Evolutionary conservation across 2,113 vertebrate genomes (phyloP).

Genomic region (Pterocles orientalis): DNA sequence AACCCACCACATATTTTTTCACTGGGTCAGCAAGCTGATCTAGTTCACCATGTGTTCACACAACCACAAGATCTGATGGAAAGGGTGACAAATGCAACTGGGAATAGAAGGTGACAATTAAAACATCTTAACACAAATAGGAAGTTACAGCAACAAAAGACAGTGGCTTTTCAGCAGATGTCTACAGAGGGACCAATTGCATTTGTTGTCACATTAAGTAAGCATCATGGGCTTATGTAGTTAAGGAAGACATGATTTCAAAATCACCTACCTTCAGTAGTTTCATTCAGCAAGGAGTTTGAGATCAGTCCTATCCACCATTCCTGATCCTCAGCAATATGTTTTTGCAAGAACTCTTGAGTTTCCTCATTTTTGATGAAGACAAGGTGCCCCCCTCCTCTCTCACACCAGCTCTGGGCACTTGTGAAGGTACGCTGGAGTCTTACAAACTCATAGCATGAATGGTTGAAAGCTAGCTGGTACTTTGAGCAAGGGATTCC

Average conservation of each 20-base stretch:
- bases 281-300: constrained; percentile 69
- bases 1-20: background rate
- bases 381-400: constrained; percentile 86
- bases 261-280: constrained; percentile 64
- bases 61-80: background rate
- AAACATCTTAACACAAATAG: background rate
- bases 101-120: background rate
- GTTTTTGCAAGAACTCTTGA: constrained; percentile 86
- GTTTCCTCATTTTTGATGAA: constrained; percentile 87
- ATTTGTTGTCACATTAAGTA: background rate
- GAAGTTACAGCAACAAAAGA: background rate
- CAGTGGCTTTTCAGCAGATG: background rate
- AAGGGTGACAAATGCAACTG: background rate
- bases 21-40: background rate
- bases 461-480: constrained; percentile 83
- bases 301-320: constrained; percentile 92
- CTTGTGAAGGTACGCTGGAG: constrained; percentile 75
- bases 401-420: constrained; percentile 92
- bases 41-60: background rate
- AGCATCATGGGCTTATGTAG: background rate
- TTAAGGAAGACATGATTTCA: background rate
- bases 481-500: constrained; percentile 77
- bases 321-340: constrained; percentile 80
- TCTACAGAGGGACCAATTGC: background rate
- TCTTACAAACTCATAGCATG: constrained; percentile 89